These are phyloP conservation scores for Casuarius casuarius DNA, from an alignment of 2,113 vertebrate species.

Conservation along the genomic window DNA sequence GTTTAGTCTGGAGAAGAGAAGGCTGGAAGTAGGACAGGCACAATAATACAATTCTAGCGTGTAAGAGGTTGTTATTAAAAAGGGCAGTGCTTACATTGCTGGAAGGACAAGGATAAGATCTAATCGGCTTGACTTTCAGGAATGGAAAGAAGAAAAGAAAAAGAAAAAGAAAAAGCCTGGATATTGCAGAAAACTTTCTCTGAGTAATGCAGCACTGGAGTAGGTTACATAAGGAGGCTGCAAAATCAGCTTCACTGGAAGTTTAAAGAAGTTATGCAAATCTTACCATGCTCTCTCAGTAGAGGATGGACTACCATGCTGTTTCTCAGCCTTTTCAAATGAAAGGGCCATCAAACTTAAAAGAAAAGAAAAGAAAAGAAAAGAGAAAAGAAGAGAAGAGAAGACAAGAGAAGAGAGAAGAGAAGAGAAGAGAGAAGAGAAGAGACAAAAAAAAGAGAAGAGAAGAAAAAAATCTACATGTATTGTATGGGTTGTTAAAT, in stretches of 20 bases:
- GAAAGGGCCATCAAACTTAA: not conserved
- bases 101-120: conserved; percentile 14
- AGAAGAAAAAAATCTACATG: not conserved
- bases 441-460: no score
- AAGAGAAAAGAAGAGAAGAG: no score
- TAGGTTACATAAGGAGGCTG: not conserved
- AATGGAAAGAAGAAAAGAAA: conserved; percentile 7
- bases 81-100: not conserved
- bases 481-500: not conserved
- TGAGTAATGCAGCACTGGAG: not conserved
- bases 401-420: no score
- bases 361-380: not conserved
- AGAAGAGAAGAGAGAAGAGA: no score
- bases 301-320: not conserved
- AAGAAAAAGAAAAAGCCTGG: not conserved
- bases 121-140: not conserved
- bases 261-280: not conserved
- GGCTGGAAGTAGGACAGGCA: not conserved
- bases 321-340: not conserved
- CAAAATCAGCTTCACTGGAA: not conserved
- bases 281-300: fast-evolving
- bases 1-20: not conserved
- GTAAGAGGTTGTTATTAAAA: not conserved
- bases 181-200: conserved; percentile 9
- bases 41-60: not conserved